These are phyloP conservation scores for Octomys mimax DNA, from an alignment of 2,797 vertebrate species.

Conservation along the genomic window DNA sequence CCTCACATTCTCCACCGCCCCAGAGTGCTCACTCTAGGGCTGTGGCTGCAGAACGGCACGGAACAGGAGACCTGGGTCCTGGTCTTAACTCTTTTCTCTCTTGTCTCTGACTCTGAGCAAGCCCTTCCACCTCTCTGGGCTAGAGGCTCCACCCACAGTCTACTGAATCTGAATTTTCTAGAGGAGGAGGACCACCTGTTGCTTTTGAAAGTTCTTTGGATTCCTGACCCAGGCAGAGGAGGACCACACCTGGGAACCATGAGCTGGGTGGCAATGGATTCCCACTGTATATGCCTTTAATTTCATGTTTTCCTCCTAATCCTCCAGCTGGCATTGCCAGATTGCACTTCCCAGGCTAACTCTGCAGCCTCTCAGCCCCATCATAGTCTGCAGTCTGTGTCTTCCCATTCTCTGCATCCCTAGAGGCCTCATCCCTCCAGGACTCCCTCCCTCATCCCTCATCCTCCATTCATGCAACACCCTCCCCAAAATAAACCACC, in stretches of 20 bases:
- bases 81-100: neutral
- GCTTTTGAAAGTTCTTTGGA: neutral
- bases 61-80: neutral
- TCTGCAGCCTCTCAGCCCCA: neutral
- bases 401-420: neutral
- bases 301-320: neutral
- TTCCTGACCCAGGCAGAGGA: neutral
- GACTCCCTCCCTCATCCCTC: neutral
- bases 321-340: neutral
- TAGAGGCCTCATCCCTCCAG: neutral
- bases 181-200: neutral
- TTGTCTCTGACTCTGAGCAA: neutral
- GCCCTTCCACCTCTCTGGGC: neutral
- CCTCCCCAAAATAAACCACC: neutral
- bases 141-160: neutral
- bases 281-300: neutral
- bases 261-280: neutral
- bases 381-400: too few relatives aligned
- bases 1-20: neutral
- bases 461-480: neutral
- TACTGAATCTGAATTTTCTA: neutral
- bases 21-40: neutral
- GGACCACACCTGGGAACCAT: neutral
- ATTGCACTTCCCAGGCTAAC: neutral
- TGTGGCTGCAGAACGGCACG: neutral